A percentile compares a stretch with the other conserved stretches of the same genome.
These are phyloP conservation scores for Lagorchestes hirsutus DNA, from an alignment of 2,797 vertebrate genomes.

Conservation along the genomic window DNA sequence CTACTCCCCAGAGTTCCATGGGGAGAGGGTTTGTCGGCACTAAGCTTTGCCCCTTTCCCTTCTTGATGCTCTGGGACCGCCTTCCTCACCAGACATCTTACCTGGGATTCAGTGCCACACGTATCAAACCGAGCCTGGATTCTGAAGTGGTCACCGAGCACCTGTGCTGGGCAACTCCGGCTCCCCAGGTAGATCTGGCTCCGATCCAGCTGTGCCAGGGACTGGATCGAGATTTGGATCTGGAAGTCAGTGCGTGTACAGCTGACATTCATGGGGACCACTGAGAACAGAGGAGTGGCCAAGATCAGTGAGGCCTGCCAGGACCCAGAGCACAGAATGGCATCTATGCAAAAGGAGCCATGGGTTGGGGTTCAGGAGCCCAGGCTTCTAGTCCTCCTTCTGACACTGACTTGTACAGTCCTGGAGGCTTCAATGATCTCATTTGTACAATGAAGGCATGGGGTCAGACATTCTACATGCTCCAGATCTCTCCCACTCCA, in stretches of 20 bases:
- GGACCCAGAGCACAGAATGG: not conserved
- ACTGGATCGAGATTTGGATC: conserved; percentile 92
- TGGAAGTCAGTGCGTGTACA: conserved; percentile 97
- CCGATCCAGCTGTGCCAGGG: conserved; percentile 92
- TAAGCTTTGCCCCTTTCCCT: no score
- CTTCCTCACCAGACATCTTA: conserved; percentile 52
- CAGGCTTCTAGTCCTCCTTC: not conserved
- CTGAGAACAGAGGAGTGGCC: conserved; percentile 81
- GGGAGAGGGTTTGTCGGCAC: not conserved
- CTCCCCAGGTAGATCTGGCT: conserved; percentile 94
- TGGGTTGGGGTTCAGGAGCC: accelerated
- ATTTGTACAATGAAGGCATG: not conserved
- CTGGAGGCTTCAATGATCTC: not conserved
- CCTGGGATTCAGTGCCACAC: conserved; percentile 94
- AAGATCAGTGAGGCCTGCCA: not conserved
- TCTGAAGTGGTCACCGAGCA: conserved; percentile 91
- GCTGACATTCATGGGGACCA: conserved; percentile 96
- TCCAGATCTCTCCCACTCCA: not conserved
- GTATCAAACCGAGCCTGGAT: conserved; percentile 96
- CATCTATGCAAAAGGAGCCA: not conserved
- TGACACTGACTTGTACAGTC: not conserved
- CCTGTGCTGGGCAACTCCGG: conserved; percentile 91
- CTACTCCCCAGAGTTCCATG: not conserved
- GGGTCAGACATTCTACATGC: not conserved
- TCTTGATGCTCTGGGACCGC: not conserved